Evolutionary conservation across 2,888 invertebrate species (phyloP), one percentile per base, ranked within the genome.

Genomic region (Sussaba pulchella): DNA sequence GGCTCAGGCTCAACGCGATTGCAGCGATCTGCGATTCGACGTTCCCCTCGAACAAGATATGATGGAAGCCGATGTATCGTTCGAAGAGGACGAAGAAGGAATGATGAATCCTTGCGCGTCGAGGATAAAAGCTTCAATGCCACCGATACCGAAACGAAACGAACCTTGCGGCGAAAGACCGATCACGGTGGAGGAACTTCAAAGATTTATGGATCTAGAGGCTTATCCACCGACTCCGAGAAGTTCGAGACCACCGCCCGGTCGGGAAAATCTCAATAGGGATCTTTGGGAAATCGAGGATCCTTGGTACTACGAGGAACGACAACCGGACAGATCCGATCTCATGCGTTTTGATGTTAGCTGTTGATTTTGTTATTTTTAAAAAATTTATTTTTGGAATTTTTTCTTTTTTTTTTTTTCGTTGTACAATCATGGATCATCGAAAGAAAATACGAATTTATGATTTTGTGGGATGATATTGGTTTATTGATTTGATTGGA

Each of bases 241-340:
- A 10, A 19, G 21, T 8, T 74, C 77, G 3, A 21, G 74, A 31
- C 84, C 88, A 41, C 89, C 89, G 4, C 69, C 85, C 0, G 89
- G 87, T 1, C 80, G 87, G 19, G 88, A 86, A 31, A 5, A 50
- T 1, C 52, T 90, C 0, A 71, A 84, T 78, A 84, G 83, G 1
- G 90, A 90, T 78, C 86, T 90, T 2, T 88, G 89, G 89, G 87
- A 87, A 0, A 6, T 90, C 9, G 89, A 89, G 0, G 90, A 90
- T 81, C 89, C 89, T 1, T 90, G 90, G 90, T 85, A 79, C 14
- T 77, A 24, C 19, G 83, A 82, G n/a, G 69, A 82, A 10, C 41
- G 78, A 0, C 54, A 66, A 54, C 76, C 76, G 10, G 77, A 85
- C 0, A 24, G n/a, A 1, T 78, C 85, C 0, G 88, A 89, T 67